Base-by-base conservation (phyloP, 30 jellyfish, hydroid and myxozoan genomes). In the Rhopilema esculentum region DNA sequence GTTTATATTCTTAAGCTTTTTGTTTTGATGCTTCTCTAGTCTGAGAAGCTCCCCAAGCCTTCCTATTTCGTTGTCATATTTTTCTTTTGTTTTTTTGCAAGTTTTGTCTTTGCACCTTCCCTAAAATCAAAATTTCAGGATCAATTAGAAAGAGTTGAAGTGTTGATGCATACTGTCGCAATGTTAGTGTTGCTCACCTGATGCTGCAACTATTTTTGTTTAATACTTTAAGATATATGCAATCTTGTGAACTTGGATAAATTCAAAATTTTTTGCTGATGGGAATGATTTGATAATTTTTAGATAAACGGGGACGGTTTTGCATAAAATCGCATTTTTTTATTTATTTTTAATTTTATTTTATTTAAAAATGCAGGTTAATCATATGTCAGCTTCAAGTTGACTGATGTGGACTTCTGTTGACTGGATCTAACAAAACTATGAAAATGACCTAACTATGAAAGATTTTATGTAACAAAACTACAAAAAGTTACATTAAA, bases 1-100 rank as follows among this genome's bases (percentile, higher is more conserved):
- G 75, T 65, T 65, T 4, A 65, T 65, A 18, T 65, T 65, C 75
- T 65, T 65, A 21, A 65, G 28, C 28, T 65, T 65, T 65, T 65
- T 65, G 75, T 65, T 65, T 65, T 18, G 75, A 65, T 27, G 75
- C 29, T 65, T 65, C 75, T 65, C 75, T 21, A 65, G n/a, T 65
- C 75, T 65, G 75, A 65, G 75, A 65, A 65, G 75, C 31, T 65
- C 75, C 28, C 75, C 75, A 18, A 65, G 75, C 75, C 75, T 65
- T 28, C 27, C 75, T 1, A 65, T 65, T 4, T 65, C 27, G 31
- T 65, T 65, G 75, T 18, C 75, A 4, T 19, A 65, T 28, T 65
- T 65, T 4, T 65, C 31, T 65, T 65, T 65, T 18, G 28, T 18
- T 1, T 65, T 28, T 65, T 65, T 65, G 75, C 75, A 65, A 65